Conservation (phyloP, 2,888 invertebrate species). For the Volucella inflata region DNA sequence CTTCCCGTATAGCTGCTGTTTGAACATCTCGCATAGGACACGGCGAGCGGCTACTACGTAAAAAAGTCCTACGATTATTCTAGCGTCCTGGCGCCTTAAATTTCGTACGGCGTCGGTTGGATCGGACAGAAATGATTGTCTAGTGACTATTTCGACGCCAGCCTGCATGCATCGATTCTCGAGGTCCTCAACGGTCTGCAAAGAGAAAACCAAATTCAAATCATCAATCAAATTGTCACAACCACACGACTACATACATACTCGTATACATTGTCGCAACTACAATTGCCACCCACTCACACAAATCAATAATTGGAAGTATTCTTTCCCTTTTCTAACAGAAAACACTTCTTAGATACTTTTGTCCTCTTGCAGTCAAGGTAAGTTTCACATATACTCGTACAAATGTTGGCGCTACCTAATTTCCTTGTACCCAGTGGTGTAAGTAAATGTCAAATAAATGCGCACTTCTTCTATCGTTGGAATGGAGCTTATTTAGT, state of each 20-base stretch:
- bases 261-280: too few species aligned
- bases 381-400: background rate
- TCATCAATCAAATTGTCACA: constrained; percentile 7
- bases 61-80: constrained; percentile 98
- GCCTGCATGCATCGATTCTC: constrained; percentile 96
- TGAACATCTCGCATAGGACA: constrained; percentile 98
- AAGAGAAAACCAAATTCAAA: constrained; percentile 78
- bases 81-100: constrained; percentile 96
- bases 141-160: constrained; percentile 96
- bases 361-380: background rate
- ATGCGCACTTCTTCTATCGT: constrained; percentile 56
- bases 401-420: constrained; percentile 25
- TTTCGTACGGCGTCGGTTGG: constrained; percentile 98
- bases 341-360: background rate
- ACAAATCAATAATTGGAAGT: constrained; percentile 26
- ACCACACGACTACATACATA: background rate
- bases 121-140: constrained; percentile 98
- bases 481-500: constrained; percentile 59
- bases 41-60: constrained; percentile 98
- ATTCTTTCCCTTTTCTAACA: background rate
- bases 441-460: constrained; percentile 69
- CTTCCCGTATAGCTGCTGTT: constrained; percentile 96
- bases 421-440: constrained; percentile 35
- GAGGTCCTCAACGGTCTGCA: constrained; percentile 97
- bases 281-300: background rate